Percentiles rank a stretch among this genome's conserved stretches.
Evolutionary conservation across 2,888 invertebrate genomes (phyloP).

Genomic region (Eretmocerus hayati): DNA sequence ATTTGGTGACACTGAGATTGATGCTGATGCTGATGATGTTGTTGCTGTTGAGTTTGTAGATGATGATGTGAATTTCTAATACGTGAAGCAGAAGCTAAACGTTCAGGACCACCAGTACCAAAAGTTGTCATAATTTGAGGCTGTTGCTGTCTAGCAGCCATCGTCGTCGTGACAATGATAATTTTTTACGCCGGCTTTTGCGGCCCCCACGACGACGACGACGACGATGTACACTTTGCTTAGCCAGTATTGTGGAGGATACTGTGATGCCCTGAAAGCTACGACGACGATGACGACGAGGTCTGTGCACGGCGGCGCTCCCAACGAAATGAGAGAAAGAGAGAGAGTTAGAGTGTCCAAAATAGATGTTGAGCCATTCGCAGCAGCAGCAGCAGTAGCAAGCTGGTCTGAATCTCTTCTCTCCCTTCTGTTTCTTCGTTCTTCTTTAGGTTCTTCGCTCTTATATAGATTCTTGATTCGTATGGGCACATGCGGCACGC

Average conservation of each 20-base stretch:
- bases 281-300: too few relatives aligned
- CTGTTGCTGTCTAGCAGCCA: background rate
- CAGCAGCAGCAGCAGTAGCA: too few relatives aligned
- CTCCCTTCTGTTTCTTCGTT: too few relatives aligned
- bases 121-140: too few relatives aligned
- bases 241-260: background rate
- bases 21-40: background rate
- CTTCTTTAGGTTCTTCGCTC: too few relatives aligned
- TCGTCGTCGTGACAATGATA: background rate
- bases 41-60: background rate
- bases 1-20: background rate
- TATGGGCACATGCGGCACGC: too few relatives aligned
- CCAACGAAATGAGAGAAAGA: background rate
- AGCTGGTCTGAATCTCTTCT: too few relatives aligned
- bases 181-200: background rate
- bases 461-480: too few relatives aligned
- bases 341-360: background rate
- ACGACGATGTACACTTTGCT: slow-evolving; percentile 10
- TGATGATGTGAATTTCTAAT: too few relatives aligned
- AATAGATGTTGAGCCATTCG: background rate
- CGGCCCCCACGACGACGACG: background rate
- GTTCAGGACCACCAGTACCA: too few relatives aligned
- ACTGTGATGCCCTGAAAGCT: too few relatives aligned
- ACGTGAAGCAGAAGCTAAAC: too few relatives aligned
- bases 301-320: background rate